phyloP scores from a whole-genome alignment of 1,140 invertebrate species.

The Chymomyza costata region DNA sequence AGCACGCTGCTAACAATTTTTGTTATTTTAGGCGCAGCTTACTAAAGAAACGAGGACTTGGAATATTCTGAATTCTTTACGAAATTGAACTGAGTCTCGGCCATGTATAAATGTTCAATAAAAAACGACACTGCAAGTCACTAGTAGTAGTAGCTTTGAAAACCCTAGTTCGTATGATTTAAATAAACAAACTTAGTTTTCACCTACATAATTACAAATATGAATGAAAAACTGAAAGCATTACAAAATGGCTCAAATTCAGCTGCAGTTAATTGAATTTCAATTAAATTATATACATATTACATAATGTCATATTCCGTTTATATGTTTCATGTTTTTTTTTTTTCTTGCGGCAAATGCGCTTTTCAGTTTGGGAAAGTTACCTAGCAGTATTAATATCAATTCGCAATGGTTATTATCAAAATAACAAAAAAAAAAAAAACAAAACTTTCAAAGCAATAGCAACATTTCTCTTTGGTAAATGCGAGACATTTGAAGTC shows the following conservation, averaged over 20 bases:
- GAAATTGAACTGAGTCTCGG: too few species aligned
- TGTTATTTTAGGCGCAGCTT: too few species aligned
- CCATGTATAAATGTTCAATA: too few species aligned
- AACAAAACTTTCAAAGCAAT: slow-evolving; percentile 57
- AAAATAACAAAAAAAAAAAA: slow-evolving; percentile 55
- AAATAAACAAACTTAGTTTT: too few species aligned
- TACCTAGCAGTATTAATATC: slow-evolving; percentile 52
- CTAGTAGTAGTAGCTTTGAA: too few species aligned
- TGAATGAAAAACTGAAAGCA: slow-evolving; percentile 62
- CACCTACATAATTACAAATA: slow-evolving; percentile 28
- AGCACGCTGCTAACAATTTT: too few species aligned
- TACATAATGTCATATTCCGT: slow-evolving; percentile 30
- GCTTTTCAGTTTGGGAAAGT: slow-evolving; percentile 71
- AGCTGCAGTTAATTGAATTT: slow-evolving; percentile 50
- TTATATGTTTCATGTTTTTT: not conserved
- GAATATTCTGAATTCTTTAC: too few species aligned
- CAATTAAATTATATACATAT: slow-evolving; percentile 56
- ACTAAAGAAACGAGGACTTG: too few species aligned
- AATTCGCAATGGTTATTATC: slow-evolving; percentile 67
- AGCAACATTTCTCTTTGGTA: slow-evolving; percentile 54
- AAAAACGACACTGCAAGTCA: too few species aligned
- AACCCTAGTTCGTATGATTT: too few species aligned
- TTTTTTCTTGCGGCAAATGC: slow-evolving; percentile 18
- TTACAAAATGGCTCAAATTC: slow-evolving; percentile 47
- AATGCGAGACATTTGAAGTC: slow-evolving; percentile 62